These are phyloP conservation scores for Echiichthys vipera DNA, from an alignment of 2,797 vertebrate species.

Conservation along the genomic window DNA sequence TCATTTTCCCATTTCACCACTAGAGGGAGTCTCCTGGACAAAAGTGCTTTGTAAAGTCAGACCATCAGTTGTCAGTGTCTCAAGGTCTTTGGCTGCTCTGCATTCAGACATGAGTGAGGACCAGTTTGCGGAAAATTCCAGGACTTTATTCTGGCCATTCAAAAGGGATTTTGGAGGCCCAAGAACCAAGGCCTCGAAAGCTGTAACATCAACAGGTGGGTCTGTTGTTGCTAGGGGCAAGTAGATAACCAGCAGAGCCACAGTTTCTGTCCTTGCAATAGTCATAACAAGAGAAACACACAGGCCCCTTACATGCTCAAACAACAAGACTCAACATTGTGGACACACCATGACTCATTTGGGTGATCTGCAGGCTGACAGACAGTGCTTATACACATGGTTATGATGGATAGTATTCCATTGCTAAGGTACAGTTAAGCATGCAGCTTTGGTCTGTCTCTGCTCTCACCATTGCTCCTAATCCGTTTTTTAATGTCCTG, in stretches of 20 bases:
- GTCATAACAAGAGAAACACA: constrained; percentile 24
- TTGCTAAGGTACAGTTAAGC: constrained; percentile 60
- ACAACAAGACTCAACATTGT: constrained; percentile 17
- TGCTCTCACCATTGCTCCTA: constrained; percentile 14
- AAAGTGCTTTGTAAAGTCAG: background rate
- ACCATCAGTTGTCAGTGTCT: constrained; percentile 30
- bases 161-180: constrained; percentile 60
- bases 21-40: constrained; percentile 56
- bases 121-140: constrained; percentile 64
- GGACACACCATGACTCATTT: constrained; percentile 14
- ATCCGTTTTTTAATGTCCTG: constrained; percentile 35
- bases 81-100: constrained; percentile 16
- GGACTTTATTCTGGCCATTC: constrained; percentile 54
- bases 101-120: constrained; percentile 46
- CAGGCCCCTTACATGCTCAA: constrained; percentile 19
- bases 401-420: constrained; percentile 60
- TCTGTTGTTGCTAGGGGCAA: constrained; percentile 36
- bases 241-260: constrained; percentile 41
- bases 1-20: constrained; percentile 36
- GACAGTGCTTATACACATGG: constrained; percentile 6
- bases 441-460: constrained; percentile 40
- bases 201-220: constrained; percentile 58
- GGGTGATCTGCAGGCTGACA: constrained; percentile 38
- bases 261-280: constrained; percentile 28
- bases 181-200: constrained; percentile 37